A percentile compares a stretch with the other conserved stretches of the same genome.
phyloP scores from a whole-genome alignment of 2,888 invertebrate genomes.

The Pollenia amentaria region DNA sequence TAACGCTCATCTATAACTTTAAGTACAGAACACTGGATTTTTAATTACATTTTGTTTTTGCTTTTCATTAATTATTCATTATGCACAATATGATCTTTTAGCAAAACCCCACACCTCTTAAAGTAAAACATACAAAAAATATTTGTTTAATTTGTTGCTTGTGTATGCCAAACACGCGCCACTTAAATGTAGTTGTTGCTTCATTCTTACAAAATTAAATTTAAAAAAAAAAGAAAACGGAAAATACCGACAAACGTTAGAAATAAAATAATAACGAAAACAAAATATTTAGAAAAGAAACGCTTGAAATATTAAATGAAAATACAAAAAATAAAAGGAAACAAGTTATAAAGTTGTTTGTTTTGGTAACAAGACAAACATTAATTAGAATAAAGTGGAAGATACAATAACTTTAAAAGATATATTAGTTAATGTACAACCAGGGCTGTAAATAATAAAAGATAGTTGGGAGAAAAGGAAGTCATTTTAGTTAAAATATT shows the following conservation, averaged over 20 bases:
- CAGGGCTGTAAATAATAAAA: background rate
- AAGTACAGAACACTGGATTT: constrained; percentile 19
- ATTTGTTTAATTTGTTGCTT: constrained; percentile 33
- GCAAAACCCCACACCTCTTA: constrained; percentile 14
- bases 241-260: constrained; percentile 40
- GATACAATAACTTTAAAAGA: background rate
- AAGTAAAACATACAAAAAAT: constrained; percentile 12
- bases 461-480: too few relatives aligned
- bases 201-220: constrained; percentile 27
- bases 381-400: background rate
- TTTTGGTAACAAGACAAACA: constrained; percentile 19
- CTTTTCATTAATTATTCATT: constrained; percentile 36
- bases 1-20: background rate
- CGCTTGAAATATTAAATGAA: constrained; percentile 42
- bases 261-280: constrained; percentile 17
- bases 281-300: background rate
- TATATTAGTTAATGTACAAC: background rate
- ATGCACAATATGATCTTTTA: constrained; percentile 36
- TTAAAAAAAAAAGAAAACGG: background rate
- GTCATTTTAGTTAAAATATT: too few relatives aligned
- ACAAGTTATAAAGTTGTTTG: background rate
- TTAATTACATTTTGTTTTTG: constrained; percentile 46
- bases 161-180: constrained; percentile 51
- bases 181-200: constrained; percentile 40
- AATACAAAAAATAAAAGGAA: constrained; percentile 26